These are phyloP conservation scores for Anguilla obscura DNA, from an alignment of 2,797 vertebrate genomes.

Conservation along the genomic window DNA sequence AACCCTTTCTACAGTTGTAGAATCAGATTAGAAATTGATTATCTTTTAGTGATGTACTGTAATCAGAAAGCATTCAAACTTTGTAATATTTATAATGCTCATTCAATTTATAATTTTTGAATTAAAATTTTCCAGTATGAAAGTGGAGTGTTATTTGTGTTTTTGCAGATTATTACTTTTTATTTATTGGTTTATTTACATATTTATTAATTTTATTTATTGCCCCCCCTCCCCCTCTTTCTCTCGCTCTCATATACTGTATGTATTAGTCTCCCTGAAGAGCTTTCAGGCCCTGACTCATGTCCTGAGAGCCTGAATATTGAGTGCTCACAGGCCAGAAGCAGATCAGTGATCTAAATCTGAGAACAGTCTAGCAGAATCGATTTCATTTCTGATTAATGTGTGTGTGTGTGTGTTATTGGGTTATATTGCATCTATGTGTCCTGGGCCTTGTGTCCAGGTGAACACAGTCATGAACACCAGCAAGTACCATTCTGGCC, in stretches of 20 bases:
- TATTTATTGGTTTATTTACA: neutral
- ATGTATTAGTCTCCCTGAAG: constrained; percentile 2
- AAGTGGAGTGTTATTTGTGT: neutral
- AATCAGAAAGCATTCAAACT: too few species aligned
- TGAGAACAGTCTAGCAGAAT: neutral
- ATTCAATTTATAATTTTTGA: too few species aligned
- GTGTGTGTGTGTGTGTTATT: neutral
- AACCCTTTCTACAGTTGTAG: too few species aligned
- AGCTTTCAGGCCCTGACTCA: neutral
- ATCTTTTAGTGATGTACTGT: too few species aligned
- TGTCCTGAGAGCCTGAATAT: neutral
- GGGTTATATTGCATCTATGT: too few species aligned
- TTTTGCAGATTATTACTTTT: neutral
- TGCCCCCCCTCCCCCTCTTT: too few species aligned
- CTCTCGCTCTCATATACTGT: neutral
- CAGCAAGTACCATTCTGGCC: neutral
- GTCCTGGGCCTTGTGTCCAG: neutral
- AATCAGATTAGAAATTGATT: too few species aligned
- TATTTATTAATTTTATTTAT: too few species aligned
- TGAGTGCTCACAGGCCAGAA: neutral
- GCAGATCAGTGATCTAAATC: neutral
- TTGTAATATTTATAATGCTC: too few species aligned
- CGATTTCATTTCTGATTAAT: neutral
- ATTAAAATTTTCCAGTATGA: too few species aligned
- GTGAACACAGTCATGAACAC: neutral